Evolutionary conservation across 2,797 vertebrate species (phyloP).

Genomic region (Coccyzus lansbergi): DNA sequence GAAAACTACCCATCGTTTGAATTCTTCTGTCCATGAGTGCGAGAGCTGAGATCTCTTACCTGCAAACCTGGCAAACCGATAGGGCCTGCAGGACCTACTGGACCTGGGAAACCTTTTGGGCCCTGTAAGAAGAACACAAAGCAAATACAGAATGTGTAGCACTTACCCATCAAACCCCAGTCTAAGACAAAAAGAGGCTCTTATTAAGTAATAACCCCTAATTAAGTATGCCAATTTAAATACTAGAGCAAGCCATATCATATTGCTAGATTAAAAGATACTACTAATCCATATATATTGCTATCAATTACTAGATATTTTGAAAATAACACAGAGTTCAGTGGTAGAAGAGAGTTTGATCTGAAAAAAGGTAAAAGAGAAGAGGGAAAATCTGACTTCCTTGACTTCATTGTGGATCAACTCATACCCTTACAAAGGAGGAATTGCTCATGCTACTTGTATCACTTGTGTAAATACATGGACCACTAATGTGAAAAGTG

Average conservation of each 20-base stretch:
- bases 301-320: not conserved
- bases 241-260: not conserved
- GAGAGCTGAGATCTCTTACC: constrained; percentile 46
- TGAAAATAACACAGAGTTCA: not conserved
- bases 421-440: not conserved
- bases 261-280: not conserved
- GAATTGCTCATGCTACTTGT: not conserved
- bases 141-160: not conserved
- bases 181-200: not conserved
- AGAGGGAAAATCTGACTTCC: not conserved
- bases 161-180: not conserved
- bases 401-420: not conserved
- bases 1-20: not conserved
- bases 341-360: not conserved
- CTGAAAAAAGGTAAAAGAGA: not conserved
- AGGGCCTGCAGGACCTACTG: constrained; percentile 65
- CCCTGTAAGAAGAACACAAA: constrained; percentile 59
- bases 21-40: not conserved
- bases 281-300: too few species aligned
- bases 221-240: not conserved
- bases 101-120: constrained; percentile 70
- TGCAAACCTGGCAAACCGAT: constrained; percentile 73
- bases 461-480: not conserved
- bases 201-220: not conserved
- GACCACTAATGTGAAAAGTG: not conserved